Conservation (phyloP, 1,140 invertebrate genomes). For the Drosophila sturtevanti region DNA sequence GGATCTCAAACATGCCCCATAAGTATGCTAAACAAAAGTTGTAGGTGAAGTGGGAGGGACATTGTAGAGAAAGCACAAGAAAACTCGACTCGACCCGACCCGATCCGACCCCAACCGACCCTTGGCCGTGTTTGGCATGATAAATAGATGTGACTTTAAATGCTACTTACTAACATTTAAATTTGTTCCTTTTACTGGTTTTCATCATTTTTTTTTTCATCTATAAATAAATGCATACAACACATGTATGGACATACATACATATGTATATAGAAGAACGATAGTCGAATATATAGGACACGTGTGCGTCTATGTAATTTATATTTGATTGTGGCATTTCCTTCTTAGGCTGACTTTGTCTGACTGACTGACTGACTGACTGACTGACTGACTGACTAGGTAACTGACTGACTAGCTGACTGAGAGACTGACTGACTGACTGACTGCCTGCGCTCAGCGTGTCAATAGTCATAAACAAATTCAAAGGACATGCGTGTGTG, state of each 20-base stretch:
- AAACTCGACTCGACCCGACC: no score
- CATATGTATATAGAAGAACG: background rate
- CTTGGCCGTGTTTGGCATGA: constrained; percentile 50
- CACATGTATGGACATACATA: no score
- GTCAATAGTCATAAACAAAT: constrained; percentile 72
- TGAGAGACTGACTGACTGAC: background rate
- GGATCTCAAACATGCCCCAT: constrained; percentile 14
- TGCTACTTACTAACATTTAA: constrained; percentile 39
- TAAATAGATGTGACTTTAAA: constrained; percentile 61
- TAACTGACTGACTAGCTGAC: background rate
- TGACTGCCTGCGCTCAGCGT: constrained; percentile 22
- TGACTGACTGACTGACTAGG: background rate
- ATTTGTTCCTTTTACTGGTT: background rate
- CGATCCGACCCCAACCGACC: constrained; percentile 16
- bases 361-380: background rate
- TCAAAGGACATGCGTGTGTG: constrained; percentile 60
- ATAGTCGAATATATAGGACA: constrained; percentile 30
- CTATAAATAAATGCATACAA: constrained; percentile 31
- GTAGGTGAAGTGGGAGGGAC: constrained; percentile 3
- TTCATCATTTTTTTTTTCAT: background rate
- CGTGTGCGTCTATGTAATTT: constrained; percentile 73
- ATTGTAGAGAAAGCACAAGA: constrained; percentile 15
- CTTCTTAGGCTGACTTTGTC: constrained; percentile 12
- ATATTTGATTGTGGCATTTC: constrained; percentile 70
- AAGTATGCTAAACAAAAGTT: constrained; percentile 65